These are phyloP conservation scores for Astreopora myriophthalma DNA, from an alignment of 64 coral and sea anemone species.

Conservation along the genomic window DNA sequence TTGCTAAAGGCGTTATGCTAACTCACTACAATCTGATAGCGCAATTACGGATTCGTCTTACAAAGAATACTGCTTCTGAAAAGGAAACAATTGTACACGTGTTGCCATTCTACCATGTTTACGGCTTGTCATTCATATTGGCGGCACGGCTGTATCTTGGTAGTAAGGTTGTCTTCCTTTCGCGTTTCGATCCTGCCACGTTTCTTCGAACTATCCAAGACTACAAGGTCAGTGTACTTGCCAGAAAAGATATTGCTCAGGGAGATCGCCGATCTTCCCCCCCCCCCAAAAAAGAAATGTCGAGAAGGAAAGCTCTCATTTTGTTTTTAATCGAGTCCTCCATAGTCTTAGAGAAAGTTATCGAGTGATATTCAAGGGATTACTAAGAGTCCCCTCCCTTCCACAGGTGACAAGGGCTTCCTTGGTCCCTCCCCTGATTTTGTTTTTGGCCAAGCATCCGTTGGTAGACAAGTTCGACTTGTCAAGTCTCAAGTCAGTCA, in stretches of 20 bases:
- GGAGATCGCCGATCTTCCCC: too few species aligned
- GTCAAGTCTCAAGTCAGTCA: conserved; percentile 56
- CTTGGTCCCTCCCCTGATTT: conserved; percentile 68
- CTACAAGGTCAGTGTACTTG: conserved; percentile 71
- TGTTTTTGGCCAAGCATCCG: conserved; percentile 84
- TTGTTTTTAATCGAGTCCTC: too few species aligned
- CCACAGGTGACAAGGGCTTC: conserved; percentile 54
- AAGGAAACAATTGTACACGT: not conserved
- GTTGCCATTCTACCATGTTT: conserved; percentile 78
- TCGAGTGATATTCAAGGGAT: too few species aligned
- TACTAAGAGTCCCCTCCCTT: not conserved
- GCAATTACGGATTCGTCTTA: not conserved
- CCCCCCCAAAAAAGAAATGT: too few species aligned
- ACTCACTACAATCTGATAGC: not conserved
- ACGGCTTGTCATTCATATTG: too few species aligned
- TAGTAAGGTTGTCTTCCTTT: conserved; percentile 48
- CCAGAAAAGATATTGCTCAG: too few species aligned
- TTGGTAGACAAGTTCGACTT: conserved; percentile 82
- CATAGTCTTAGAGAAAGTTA: too few species aligned
- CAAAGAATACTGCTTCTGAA: not conserved
- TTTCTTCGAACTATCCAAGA: conserved; percentile 81
- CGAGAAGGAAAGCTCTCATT: too few species aligned
- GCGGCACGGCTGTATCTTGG: conserved; percentile 13
- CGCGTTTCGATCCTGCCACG: conserved; percentile 51
- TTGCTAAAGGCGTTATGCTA: conserved; percentile 9